Conservation (phyloP, 2,113 vertebrate genomes). For the Gasterosteus nipponicus region DNA sequence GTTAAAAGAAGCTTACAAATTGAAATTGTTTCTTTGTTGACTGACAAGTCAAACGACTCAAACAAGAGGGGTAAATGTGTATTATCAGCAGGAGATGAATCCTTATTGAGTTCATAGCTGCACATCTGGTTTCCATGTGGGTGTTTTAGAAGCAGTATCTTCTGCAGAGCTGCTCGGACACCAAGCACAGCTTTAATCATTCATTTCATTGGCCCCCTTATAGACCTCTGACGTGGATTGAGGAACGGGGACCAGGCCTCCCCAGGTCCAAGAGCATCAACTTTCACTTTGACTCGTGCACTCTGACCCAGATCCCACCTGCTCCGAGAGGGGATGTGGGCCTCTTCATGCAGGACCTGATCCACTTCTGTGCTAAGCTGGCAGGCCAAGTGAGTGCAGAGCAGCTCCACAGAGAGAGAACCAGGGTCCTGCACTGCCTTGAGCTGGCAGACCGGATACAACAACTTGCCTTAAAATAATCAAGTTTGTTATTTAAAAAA, state of each 20-base stretch:
- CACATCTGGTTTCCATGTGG: no score
- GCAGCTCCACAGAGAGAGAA: constrained; percentile 83
- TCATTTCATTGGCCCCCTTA: background rate
- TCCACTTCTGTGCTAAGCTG: constrained; percentile 89
- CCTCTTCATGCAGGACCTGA: constrained; percentile 93
- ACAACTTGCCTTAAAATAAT: constrained; percentile 66
- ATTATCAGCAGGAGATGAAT: no score
- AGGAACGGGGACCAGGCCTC: constrained; percentile 88
- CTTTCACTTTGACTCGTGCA: constrained; percentile 86
- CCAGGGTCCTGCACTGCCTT: constrained; percentile 87
- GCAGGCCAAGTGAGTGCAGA: constrained; percentile 80
- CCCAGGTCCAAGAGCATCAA: constrained; percentile 86
- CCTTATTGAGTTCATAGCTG: background rate
- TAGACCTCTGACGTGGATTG: constrained; percentile 91
- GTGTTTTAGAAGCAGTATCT: background rate
- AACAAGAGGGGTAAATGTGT: no score
- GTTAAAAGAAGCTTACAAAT: background rate
- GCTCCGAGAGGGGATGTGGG: constrained; percentile 80
- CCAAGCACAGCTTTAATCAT: background rate
- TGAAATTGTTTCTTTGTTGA: no score
- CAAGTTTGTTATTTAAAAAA: background rate
- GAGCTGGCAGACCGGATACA: constrained; percentile 86
- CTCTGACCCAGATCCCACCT: constrained; percentile 85
- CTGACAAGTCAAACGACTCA: no score
- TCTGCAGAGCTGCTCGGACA: background rate